phyloP scores from a whole-genome alignment of 2,113 vertebrate species.

The Diadophis punctatus region DNA sequence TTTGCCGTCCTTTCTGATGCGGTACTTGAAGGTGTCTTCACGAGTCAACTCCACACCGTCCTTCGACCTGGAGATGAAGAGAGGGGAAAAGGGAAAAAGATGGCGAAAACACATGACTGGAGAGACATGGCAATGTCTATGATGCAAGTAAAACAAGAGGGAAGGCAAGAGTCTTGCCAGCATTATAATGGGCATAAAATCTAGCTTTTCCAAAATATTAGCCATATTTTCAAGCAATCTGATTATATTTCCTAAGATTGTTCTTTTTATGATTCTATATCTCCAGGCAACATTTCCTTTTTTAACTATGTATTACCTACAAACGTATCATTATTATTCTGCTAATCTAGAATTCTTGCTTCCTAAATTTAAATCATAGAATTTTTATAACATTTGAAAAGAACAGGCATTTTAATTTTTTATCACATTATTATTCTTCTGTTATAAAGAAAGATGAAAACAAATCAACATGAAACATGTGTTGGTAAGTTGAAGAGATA shows the following conservation, averaged over 20 bases:
- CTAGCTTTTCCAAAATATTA: not conserved
- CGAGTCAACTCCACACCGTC: conserved; percentile 84
- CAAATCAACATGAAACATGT: not conserved
- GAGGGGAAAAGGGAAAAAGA: not conserved
- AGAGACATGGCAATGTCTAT: no score
- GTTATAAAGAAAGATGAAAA: not conserved
- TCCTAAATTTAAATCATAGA: not conserved
- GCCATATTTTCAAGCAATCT: not conserved
- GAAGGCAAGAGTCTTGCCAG: not conserved
- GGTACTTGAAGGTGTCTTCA: conserved; percentile 82
- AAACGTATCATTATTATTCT: not conserved
- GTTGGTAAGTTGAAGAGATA: not conserved
- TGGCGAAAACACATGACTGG: not conserved
- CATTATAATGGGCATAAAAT: not conserved
- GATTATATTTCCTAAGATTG: not conserved
- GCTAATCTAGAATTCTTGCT: not conserved
- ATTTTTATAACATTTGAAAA: not conserved
- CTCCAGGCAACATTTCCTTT: not conserved
- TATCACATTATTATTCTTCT: not conserved
- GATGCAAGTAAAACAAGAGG: not conserved
- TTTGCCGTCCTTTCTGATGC: conserved; percentile 89
- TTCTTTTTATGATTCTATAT: not conserved
- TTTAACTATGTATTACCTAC: not conserved
- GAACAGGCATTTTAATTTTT: not conserved
- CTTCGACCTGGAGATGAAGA: conserved; percentile 75